Evolutionary conservation across 2,113 vertebrate genomes (phyloP), one percentile per base, ranked within the genome.

Genomic region (Pluvianellus socialis): DNA sequence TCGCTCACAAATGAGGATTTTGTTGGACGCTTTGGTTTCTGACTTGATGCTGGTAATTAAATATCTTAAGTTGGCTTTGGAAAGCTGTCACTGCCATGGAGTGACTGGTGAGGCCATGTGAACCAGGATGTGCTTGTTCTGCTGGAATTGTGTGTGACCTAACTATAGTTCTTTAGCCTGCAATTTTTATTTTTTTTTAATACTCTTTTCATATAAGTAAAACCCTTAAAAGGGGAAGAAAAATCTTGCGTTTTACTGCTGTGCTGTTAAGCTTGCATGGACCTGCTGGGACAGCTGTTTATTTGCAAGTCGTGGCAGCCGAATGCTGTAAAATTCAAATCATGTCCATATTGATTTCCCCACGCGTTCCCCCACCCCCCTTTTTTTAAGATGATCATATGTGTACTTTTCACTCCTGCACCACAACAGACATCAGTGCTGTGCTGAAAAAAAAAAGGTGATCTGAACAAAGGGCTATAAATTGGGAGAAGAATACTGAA

Each of bases 11-110:
- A 92, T 40, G 27, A 92, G 90, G 92, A 95, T 95, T 97, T 97
- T 92, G 71, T 92, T 86, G 58, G 65, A 47, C 3, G 38, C 74
- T 89, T 95, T 45, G 63, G 74, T 95, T 93, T 95, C 94, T 93
- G 91, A 92, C 94, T 95, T 89, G 84, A 92, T 96, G 88, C 68
- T 86, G 89, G 77, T 88, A 86, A 96, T 96, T 96, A 94, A 96
- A 94, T 94, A 94, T 85, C 87, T 91, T 73, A 81, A 65, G 95
- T 85, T 84, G 88, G 90, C 86, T 97, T 92, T 4, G 3, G 91
- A 93, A 95, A 90, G 90, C 94, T 95, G 84, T 79, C 66, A 40
- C 86, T 77, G 92, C 61, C 3, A 8, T 38, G 62, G 89, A 84
- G 83, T 76, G 75, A 82, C 67, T 92, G 53, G 79, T 47, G 85